These are phyloP conservation scores for Eutolmus rufibarbis DNA, from an alignment of 2,888 invertebrate species.

Conservation along the genomic window DNA sequence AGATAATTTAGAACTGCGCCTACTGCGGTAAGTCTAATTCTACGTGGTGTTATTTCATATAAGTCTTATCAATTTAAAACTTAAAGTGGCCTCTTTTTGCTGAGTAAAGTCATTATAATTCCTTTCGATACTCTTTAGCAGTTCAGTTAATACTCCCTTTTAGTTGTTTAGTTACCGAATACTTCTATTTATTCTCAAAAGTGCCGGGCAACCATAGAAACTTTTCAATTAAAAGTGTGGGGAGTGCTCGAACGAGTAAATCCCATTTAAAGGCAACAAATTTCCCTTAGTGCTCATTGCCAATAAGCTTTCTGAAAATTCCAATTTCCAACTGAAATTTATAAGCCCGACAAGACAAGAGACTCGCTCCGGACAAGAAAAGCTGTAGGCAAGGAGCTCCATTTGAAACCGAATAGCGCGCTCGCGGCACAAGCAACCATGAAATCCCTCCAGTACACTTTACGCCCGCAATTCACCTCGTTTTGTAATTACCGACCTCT, in stretches of 20 bases:
- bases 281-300: not conserved
- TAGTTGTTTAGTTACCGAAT: not conserved
- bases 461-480: conserved; percentile 46
- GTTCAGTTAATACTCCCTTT: not conserved
- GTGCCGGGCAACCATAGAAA: not conserved
- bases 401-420: conserved; percentile 23
- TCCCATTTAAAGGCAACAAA: conserved; percentile 4
- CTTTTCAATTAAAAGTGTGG: not conserved
- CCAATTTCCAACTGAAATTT: conserved; percentile 3
- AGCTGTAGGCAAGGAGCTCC: not conserved
- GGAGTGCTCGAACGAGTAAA: not conserved
- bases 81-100: not conserved
- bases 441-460: conserved; percentile 46
- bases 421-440: conserved; percentile 43
- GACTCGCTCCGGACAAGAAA: not conserved
- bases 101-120: not conserved
- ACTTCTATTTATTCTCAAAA: not conserved
- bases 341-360: conserved; percentile 5
- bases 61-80: not conserved
- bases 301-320: not conserved
- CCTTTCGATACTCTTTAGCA: not conserved
- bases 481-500: conserved; percentile 47
- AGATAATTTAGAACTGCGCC: too few relatives aligned
- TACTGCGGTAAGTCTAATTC: too few relatives aligned
- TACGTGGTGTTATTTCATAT: not conserved